Evolutionary conservation across 2,113 vertebrate genomes (phyloP).

Genomic region (Leuciscus idus): DNA sequence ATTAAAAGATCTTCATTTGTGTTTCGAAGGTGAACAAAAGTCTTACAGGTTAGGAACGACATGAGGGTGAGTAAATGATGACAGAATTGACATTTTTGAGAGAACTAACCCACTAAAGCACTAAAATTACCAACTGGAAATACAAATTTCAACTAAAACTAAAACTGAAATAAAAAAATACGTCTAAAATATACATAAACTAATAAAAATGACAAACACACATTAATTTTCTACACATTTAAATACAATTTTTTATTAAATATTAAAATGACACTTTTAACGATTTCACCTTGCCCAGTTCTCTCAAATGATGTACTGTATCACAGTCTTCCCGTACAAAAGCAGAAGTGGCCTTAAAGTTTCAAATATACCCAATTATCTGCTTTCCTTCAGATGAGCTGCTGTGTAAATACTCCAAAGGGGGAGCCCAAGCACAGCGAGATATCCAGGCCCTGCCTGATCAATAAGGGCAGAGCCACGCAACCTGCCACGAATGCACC

Average conservation of each 20-base stretch:
- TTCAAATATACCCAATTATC: slow-evolving; percentile 54
- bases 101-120: neutral
- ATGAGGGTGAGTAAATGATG: neutral
- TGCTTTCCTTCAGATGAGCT: slow-evolving; percentile 47
- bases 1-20: too few species aligned
- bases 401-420: slow-evolving; percentile 58
- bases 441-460: slow-evolving; percentile 50
- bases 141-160: too few species aligned
- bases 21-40: too few species aligned
- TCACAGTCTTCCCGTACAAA: neutral
- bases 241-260: neutral
- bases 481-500: slow-evolving; percentile 63
- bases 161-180: neutral
- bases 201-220: neutral
- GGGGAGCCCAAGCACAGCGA: slow-evolving; percentile 43
- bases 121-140: neutral
- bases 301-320: neutral
- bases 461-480: slow-evolving; percentile 61
- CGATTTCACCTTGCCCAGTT: neutral
- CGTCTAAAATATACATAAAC: neutral
- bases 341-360: slow-evolving; percentile 26
- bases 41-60: neutral
- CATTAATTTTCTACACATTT: neutral
- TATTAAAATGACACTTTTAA: neutral
- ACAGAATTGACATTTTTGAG: too few species aligned